phyloP scores from a whole-genome alignment of 2,113 vertebrate genomes.

The Arenaria interpres region DNA sequence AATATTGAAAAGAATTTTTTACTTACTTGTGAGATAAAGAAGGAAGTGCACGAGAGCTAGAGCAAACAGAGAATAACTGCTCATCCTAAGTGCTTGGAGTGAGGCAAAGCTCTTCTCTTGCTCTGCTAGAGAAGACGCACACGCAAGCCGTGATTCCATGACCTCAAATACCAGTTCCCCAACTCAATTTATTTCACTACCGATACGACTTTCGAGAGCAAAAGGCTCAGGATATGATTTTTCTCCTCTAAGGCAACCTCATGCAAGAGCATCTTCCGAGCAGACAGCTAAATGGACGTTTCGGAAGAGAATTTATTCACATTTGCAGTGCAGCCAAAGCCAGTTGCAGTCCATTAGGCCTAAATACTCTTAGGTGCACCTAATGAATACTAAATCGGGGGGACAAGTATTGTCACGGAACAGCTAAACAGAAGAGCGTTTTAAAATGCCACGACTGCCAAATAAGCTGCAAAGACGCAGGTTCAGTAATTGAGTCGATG shows the following conservation, averaged over 20 bases:
- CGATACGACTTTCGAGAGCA: accelerated
- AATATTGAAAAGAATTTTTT: background rate
- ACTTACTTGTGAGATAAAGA: background rate
- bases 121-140: background rate
- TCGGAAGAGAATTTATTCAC: background rate
- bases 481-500: background rate
- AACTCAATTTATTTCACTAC: background rate
- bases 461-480: background rate
- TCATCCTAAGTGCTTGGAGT: background rate
- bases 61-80: background rate
- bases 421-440: background rate
- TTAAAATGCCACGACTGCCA: background rate
- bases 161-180: background rate
- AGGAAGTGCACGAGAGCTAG: background rate
- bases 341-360: background rate
- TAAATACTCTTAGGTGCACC: background rate
- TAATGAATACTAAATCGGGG: background rate
- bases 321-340: background rate
- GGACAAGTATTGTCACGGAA: background rate
- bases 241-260: background rate
- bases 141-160: accelerated
- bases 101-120: background rate
- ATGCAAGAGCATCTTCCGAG: background rate
- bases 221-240: background rate
- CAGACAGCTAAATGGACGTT: background rate